Base-by-base conservation (phyloP, 2,113 vertebrate species). In the Aythya baeri region DNA sequence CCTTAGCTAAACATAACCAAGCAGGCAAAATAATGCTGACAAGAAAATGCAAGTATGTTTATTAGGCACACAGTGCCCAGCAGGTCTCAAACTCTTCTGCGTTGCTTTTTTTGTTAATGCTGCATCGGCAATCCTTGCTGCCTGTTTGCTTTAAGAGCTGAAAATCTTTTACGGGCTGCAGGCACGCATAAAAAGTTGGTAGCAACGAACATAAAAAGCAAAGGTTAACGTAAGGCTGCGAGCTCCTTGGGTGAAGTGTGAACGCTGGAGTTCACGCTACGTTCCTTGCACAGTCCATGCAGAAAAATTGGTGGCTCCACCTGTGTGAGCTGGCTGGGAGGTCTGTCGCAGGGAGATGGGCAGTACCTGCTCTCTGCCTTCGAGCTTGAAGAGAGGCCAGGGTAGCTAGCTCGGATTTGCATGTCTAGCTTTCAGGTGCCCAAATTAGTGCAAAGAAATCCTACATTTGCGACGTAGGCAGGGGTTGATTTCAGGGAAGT, bases 1-100 rank as follows among this genome's bases (percentile, higher is more conserved):
- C 76, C 43, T 83, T 77, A 63, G 50, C 63, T 54, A 59, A 95
- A 94, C 29, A 38, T 43, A 86, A 95, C 79, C 85, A 55, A 85
- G 84, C 27, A 91, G 91, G 72, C 36, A 93, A 86, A 93, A 83
- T 77, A 86, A 88, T 17, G 61, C 76, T 90, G 90, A 79, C 68
- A 90, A 65, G 68, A 89, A 91, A 90, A 88, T 17, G 10, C 46
- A 83, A 0, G 36, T 32, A 2, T 59, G 75, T 91, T 92, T 94
- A 73, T 89, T 88, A 65, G 93, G 66, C 12, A 6, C 63, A 77
- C 0, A 6, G 80, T 91, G 88, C 77, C 91, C 88, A 84, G 83
- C 76, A 66, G 83, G 70, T 57, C 94, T 83, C 92, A 74, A 38
- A 49, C 84, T 22, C 88, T 83, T 66, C 50, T 1, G 6, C 0